Base-by-base conservation (phyloP, 2,113 vertebrate species). In the Reinhardtius hippoglossoides region DNA sequence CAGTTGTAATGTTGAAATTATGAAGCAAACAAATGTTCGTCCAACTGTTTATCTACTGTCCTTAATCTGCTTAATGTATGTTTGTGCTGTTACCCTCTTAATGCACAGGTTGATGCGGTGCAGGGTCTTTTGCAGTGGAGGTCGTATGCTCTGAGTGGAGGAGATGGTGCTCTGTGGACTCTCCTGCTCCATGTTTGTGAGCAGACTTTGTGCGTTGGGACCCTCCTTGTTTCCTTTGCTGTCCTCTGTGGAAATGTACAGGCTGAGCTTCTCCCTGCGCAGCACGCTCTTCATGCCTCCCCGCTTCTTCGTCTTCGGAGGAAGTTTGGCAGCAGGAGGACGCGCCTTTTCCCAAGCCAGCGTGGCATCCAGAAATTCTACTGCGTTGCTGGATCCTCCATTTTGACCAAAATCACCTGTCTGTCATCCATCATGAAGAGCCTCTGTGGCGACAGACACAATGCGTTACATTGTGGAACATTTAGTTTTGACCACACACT, bases 341-440 rank as follows among this genome's bases (percentile, higher is more conserved):
- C 85, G 88, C 0, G 90, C 82, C 46, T 88, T 93, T 65, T 94
- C 93, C 95, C 95, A 96, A 14, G 91, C 92, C 55, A 96, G 88
- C 0, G 94, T 95, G 65, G 94, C 94, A 0, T 92, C 89, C 50
- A 68, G 87, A 81, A 95, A 95, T 85, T 95, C 95, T 23, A 96
- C 88, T 0, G 78, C 85, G 9, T 93, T 94, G 37, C 57, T 37
- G 0, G 90, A 64, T 94, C 88, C 71, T 92, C 91, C 64, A 85
- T 89, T 81, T 94, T 94, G 55, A 27, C 63, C 56, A 83, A 67
- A 26, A 94, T 67, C 2, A 72, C 77, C 82, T 95, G 88, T 64
- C 92, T 84, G 71, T 95, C 94, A n/a, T 95, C 93, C 93, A 95
- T 93, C 81, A 93, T 89, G 31, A 95, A 93, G 16, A 96, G 92